These are phyloP conservation scores for Aspidoscelis tigris DNA, from an alignment of 2,113 vertebrate species.

Conservation along the genomic window DNA sequence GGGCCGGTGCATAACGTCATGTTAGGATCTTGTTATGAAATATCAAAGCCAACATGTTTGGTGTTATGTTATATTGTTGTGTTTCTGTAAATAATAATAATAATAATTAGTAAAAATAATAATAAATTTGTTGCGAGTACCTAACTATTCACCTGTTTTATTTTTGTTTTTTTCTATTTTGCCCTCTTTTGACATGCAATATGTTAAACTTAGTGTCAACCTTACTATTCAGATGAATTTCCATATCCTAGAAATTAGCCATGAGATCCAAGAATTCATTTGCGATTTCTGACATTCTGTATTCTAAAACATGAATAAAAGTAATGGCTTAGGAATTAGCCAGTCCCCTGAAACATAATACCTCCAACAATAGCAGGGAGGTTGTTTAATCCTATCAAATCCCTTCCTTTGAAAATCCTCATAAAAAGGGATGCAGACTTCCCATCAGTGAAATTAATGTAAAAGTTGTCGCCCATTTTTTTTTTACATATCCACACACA, in stretches of 20 bases:
- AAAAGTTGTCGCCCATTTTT: background rate
- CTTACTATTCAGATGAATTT: constrained; percentile 1
- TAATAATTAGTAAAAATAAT: too few relatives aligned
- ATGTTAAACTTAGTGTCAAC: background rate
- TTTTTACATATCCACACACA: background rate
- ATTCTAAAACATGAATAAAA: constrained; percentile 16
- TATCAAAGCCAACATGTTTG: too few relatives aligned
- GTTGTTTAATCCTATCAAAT: background rate
- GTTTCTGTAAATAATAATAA: too few relatives aligned
- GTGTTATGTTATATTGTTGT: too few relatives aligned
- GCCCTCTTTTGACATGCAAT: background rate
- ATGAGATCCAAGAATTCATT: background rate
- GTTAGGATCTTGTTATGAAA: too few relatives aligned
- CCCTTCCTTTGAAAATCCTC: background rate
- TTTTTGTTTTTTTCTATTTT: background rate
- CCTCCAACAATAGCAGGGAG: background rate
- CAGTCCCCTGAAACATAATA: constrained; percentile 10
- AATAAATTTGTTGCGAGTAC: background rate
- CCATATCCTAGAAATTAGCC: constrained; percentile 5
- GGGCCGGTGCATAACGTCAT: too few relatives aligned
- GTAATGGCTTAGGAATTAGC: constrained; percentile 25
- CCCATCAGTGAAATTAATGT: too few relatives aligned
- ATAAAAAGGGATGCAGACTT: background rate
- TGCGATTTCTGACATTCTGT: background rate
- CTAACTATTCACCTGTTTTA: background rate